Evolutionary conservation across 2,888 invertebrate genomes (phyloP), one percentile per base, ranked within the genome.

Genomic region (Dendrolimus pini): DNA sequence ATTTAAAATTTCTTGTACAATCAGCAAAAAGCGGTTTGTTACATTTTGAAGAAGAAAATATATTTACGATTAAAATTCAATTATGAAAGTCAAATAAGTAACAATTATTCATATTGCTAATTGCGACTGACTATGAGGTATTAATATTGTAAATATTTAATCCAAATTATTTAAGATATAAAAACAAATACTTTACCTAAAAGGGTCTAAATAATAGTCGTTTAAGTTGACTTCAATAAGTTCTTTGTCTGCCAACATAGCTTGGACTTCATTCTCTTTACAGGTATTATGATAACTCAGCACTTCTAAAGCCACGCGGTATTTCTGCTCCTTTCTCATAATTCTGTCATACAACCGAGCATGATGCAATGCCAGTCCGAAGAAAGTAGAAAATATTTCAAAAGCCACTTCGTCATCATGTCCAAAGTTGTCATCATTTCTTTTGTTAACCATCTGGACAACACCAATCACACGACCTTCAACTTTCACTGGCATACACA

Each of bases 401-500:
- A 97, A 97, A 0, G 96, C 94, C 58, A 94, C 94, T 77, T 96
- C 96, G 70, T 97, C 97, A 55, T 94, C 93, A 70, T 82, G 87
- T 7, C 89, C 89, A 82, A 93, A 95, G 12, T 66, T 68, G 77
- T 63, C 77, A 0, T 91, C 92, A n/a, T 84, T 82, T 14, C 91
- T 86, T 72, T 94, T 94, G 68, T 94, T 94, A 0, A 97, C 96
- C 96, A 97, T 97, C 84, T 97, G 96, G 0, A 97, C 96, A 0
- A 97, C 96, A 1, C 96, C 96, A 61, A 97, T 96, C 9, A 96
- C 93, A 61, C 91, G 92, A 52, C 94, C 94, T 60, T 95, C 89
- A 14, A 95, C 96, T 80, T 94, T 96, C 54, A 97, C 95, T 0
- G 97, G 97, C 96, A 97, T 96, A 79, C 96, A 96, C 0, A 97